Evolutionary conservation across 2,113 vertebrate species (phyloP).

Genomic region (Mustelus asterias): DNA sequence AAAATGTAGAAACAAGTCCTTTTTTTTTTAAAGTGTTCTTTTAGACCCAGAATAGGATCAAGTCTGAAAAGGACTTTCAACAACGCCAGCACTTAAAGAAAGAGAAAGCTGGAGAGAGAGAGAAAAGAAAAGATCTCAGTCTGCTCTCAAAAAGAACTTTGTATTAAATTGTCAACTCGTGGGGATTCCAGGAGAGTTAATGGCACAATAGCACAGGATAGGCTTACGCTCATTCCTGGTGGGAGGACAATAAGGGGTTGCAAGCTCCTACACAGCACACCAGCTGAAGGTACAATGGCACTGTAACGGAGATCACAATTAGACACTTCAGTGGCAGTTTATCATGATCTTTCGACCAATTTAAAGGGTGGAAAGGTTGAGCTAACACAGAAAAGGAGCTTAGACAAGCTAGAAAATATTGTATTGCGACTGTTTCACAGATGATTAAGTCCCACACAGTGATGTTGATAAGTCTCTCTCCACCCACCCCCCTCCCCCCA

Average conservation of each 20-base stretch:
- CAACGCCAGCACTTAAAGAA: neutral
- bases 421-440: constrained; percentile 19
- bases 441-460: constrained; percentile 24
- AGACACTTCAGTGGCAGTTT: constrained; percentile 31
- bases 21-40: neutral
- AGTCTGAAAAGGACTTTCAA: neutral
- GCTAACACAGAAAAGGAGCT: neutral
- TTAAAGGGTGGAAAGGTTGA: constrained; percentile 33
- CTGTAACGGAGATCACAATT: constrained; percentile 35
- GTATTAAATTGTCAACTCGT: constrained; percentile 25
- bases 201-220: constrained; percentile 15
- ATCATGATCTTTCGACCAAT: constrained; percentile 30
- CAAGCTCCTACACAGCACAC: constrained; percentile 17
- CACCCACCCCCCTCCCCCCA: neutral
- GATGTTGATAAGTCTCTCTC: constrained; percentile 4
- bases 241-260: constrained; percentile 21
- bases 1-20: neutral
- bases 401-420: constrained; percentile 12
- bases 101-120: neutral
- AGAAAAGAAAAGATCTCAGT: neutral
- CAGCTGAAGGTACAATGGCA: constrained; percentile 25
- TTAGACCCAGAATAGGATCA: neutral
- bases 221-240: constrained; percentile 23
- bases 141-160: constrained; percentile 24
- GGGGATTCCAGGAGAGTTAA: constrained; percentile 7